phyloP scores from a whole-genome alignment of 2,113 vertebrate genomes.

The Chloropsis hardwickii region DNA sequence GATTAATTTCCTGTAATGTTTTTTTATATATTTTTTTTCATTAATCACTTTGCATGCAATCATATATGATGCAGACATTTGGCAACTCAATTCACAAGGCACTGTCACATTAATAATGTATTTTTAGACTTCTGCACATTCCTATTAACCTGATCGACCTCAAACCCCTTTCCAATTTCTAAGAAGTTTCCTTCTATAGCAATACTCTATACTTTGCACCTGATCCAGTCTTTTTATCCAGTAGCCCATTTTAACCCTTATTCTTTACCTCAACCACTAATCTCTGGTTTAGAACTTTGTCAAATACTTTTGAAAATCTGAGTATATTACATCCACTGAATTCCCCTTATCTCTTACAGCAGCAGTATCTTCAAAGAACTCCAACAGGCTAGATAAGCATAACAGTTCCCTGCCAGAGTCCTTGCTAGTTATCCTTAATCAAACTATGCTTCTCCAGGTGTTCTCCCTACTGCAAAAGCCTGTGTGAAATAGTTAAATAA shows the following conservation, averaged over 20 bases:
- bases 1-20: neutral
- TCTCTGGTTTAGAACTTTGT: conserved; percentile 34
- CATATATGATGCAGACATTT: neutral
- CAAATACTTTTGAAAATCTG: conserved; percentile 41
- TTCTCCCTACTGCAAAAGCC: neutral
- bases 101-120: neutral
- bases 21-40: neutral
- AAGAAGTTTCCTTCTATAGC: neutral
- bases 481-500: neutral
- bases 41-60: neutral
- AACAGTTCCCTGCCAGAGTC: neutral
- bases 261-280: neutral
- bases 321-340: conserved; percentile 40
- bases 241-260: neutral
- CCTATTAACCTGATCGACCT: conserved; percentile 30
- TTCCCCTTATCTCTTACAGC: conserved; percentile 51
- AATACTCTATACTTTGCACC: neutral
- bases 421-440: conserved; percentile 36
- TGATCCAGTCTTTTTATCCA: conserved; percentile 13
- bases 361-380: conserved; percentile 56
- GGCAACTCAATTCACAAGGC: neutral
- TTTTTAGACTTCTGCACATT: conserved; percentile 5
- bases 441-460: conserved; percentile 31
- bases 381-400: conserved; percentile 39
- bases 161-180: conserved; percentile 2